A percentile compares a stretch with the other conserved stretches of the same genome.
These are phyloP conservation scores for Quiscalus mexicanus DNA, from an alignment of 2,113 vertebrate genomes.

Conservation along the genomic window DNA sequence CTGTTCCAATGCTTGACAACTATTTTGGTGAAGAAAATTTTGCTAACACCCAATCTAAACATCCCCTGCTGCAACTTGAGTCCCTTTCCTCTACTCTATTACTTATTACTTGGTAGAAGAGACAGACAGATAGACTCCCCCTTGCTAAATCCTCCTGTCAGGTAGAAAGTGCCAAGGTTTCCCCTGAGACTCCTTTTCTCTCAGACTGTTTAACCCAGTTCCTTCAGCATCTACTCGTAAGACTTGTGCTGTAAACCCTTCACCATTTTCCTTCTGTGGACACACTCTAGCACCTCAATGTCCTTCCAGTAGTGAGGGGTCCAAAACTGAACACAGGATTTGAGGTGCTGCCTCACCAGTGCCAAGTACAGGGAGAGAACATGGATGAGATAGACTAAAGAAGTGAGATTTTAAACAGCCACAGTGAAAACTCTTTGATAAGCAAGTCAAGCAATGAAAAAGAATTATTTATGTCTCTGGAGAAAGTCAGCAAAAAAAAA, in stretches of 20 bases:
- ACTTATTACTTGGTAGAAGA: background rate
- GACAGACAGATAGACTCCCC: background rate
- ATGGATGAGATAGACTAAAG: background rate
- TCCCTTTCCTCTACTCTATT: background rate
- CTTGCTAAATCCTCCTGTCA: background rate
- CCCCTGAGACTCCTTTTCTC: background rate
- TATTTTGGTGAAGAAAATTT: background rate
- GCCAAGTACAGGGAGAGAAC: background rate
- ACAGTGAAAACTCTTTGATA: background rate
- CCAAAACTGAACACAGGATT: background rate
- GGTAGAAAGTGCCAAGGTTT: fast-evolving
- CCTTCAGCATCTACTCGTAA: background rate
- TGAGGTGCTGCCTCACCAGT: background rate
- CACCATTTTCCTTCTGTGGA: background rate
- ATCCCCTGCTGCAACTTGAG: background rate
- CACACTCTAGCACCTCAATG: background rate
- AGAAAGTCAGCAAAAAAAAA: background rate
- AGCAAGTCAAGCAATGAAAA: background rate
- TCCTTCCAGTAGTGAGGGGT: background rate
- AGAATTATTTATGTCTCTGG: background rate
- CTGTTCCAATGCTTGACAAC: background rate
- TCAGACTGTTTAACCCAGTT: background rate
- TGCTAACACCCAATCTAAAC: background rate
- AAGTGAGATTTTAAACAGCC: background rate
- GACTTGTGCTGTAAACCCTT: background rate